Base-by-base conservation (phyloP, 2,113 vertebrate species). In the Sinocyclocheilus anophthalmus region DNA sequence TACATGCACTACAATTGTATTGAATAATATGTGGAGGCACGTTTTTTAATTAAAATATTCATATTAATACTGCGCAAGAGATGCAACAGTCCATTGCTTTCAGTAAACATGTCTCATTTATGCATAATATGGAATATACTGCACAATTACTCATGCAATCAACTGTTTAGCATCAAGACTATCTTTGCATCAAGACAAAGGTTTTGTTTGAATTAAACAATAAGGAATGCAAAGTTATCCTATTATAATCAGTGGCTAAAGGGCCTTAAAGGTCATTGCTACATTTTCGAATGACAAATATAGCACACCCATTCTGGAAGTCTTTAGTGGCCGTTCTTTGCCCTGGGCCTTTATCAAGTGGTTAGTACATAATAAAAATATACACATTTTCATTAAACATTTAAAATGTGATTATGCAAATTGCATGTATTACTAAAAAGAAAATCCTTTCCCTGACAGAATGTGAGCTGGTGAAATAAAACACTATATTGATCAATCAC, bases 111-210 rank as follows among this genome's bases (percentile, higher is more conserved):
- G 10, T 55, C 5, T 30, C 9, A 9, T 48, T 37, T 87, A 67
- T 18, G 18, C 42, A 11, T 55, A 22, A 75, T 80, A 83, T 57
- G 26, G 42, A 55, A 42, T 42, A 26, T 30, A 55, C 1, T 20
- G 18, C 69, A 88, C 48, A 84, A 76, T 88, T 80, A 86, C 50
- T 82, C 81, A 86, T 75, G 45, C 61, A 80, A 37, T 84, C 76
- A 69, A 30, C 37, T 61, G 26, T 61, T 77, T 63, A 57, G 22
- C 11, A 48, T 79, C n/a, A 33, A 33, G 30, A 33, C 30, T 3
- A 33, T 3, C 30, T 33, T 30, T 33, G 30, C 30, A 33, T 33
- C 30, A 33, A 33, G 30, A 33, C 30, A 33, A 33, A 20, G 37
- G 37, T 20, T 70, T 70, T 11, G 33, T 70, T 70, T 20, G 18